Base-by-base conservation (phyloP, 2,113 vertebrate genomes). In the Bambusicola thoracicus region DNA sequence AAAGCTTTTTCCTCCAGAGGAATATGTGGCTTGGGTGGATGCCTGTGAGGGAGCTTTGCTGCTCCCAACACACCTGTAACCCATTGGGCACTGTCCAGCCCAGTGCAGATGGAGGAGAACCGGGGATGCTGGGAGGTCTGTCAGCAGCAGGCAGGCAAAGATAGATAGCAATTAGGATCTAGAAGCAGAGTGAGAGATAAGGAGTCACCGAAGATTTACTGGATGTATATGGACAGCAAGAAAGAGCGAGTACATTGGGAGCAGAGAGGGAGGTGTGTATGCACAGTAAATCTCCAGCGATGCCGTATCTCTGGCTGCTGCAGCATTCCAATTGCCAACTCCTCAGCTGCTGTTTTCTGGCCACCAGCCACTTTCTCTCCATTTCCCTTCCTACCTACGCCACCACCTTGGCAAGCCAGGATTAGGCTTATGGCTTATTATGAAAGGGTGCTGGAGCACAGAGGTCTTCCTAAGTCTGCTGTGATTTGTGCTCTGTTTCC, bases 121-220 rank as follows among this genome's bases (percentile, higher is more conserved):
- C 48, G 49, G 27, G 22, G 81, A 89, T 85, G 80, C 86, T 90
- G 86, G 87, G 89, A 95, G 93, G 89, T 89, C 90, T 97, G 95
- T 91, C 93, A 95, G 89, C 92, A 85, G 96, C 94, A 94, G 91
- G 75, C 89, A 93, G 96, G 81, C 94, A 93, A 87, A 93, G 93
- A 95, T 87, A 95, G 97, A 97, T 92, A 87, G 93, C 95, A 96
- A 95, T 96, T 95, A 96, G 97, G 93, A 95, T 96, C 95, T 93
- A 72, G 96, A 96, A 96, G 92, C 95, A 96, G 88, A 73, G 92
- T 74, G 93, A 87, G 95, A 95, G 96, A 97, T 96, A 96, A 96
- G 95, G 94, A 96, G 94, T 94, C 96, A 92, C 91, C 13, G 93
- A 96, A 95, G 94, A 97, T 97, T 96, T 97, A 97, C 93, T 92